Evolutionary conservation across 1,140 invertebrate genomes (phyloP).

Genomic region (Pygmarrhopalites habei): DNA sequence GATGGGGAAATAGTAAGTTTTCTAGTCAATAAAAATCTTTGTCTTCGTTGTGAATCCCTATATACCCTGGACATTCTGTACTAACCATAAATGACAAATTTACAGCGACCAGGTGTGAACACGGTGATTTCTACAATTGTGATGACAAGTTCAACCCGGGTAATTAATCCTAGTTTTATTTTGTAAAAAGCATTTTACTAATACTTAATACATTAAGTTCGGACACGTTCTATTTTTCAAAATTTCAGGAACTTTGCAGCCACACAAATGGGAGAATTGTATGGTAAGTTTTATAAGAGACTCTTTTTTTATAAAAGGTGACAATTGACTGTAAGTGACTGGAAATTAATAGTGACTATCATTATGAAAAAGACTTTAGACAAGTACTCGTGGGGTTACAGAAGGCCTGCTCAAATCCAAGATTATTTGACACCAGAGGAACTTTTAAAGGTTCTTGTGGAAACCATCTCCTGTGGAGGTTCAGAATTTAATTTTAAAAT

Average conservation of each 20-base stretch:
- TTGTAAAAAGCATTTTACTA: too few relatives aligned
- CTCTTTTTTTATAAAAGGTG: too few relatives aligned
- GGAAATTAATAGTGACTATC: too few relatives aligned
- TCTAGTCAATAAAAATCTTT: too few relatives aligned
- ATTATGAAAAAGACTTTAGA: too few relatives aligned
- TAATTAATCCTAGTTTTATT: too few relatives aligned
- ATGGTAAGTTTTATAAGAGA: too few relatives aligned
- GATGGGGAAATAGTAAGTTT: constrained; percentile 53
- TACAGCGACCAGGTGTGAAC: constrained; percentile 48
- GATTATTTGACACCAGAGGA: constrained; percentile 67
- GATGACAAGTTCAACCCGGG: constrained; percentile 49
- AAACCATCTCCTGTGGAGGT: constrained; percentile 75
- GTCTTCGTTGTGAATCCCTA: too few relatives aligned
- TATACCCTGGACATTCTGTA: too few relatives aligned
- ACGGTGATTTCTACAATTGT: constrained; percentile 52
- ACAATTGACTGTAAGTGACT: too few relatives aligned
- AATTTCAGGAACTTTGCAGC: constrained; percentile 43
- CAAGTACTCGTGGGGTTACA: constrained; percentile 79
- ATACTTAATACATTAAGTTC: constrained; percentile 40
- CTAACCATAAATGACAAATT: too few relatives aligned
- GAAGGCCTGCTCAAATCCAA: constrained; percentile 60
- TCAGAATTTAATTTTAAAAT: too few relatives aligned
- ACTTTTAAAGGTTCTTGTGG: constrained; percentile 62
- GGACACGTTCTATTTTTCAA: not conserved
- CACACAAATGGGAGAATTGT: constrained; percentile 69